phyloP scores from a whole-genome alignment of 1,140 invertebrate species.

The Paralvinella palmiformis region DNA sequence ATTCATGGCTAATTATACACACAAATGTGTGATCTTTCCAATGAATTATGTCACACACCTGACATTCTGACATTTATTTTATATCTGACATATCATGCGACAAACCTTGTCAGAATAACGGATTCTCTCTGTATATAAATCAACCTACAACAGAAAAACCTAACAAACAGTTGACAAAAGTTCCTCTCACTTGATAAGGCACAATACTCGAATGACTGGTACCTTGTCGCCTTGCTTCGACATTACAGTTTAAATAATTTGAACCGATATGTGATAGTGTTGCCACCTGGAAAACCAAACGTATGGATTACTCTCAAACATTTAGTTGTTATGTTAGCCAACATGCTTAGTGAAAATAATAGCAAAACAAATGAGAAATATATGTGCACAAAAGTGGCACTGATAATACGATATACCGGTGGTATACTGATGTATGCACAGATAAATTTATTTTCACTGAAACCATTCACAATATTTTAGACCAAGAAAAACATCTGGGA shows the following conservation, averaged over 20 bases:
- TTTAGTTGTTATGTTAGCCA: neutral
- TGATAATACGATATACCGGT: neutral
- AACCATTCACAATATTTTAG: no score
- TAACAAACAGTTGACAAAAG: neutral
- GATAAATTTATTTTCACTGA: neutral
- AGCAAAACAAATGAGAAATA: neutral
- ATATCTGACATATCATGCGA: neutral
- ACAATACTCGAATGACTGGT: constrained; percentile 92
- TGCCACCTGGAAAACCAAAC: constrained; percentile 55
- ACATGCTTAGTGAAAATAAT: neutral
- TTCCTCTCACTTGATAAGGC: constrained; percentile 69
- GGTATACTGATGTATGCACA: neutral
- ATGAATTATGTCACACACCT: neutral
- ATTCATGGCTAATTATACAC: neutral
- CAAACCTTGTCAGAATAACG: no score
- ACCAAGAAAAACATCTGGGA: no score
- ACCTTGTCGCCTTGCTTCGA: constrained; percentile 71
- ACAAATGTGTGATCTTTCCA: neutral
- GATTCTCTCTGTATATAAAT: neutral
- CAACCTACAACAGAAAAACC: neutral
- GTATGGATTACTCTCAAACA: neutral
- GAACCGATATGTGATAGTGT: constrained; percentile 82
- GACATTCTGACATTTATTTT: neutral
- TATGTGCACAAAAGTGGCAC: neutral
- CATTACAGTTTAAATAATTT: constrained; percentile 81